These are phyloP conservation scores for Neosilurus hyrtlii DNA, from an alignment of 2,797 vertebrate species.

Conservation along the genomic window DNA sequence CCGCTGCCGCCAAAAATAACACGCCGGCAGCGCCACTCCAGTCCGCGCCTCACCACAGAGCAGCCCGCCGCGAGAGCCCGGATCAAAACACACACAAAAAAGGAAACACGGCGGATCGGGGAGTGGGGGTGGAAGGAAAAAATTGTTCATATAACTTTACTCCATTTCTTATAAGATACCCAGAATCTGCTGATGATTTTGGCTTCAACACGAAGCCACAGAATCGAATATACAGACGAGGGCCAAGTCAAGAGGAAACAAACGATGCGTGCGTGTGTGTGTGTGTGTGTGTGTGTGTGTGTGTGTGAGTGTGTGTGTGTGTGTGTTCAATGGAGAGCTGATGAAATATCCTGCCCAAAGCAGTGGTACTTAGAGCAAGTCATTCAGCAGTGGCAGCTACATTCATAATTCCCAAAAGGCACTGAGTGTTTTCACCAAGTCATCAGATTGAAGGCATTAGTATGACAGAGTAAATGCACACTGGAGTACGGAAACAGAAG, in stretches of 20 bases:
- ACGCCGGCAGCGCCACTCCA: constrained; percentile 83
- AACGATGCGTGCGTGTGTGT: constrained; percentile 24
- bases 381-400: constrained; percentile 49
- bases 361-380: constrained; percentile 57
- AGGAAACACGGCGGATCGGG: constrained; percentile 81
- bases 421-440: constrained; percentile 62
- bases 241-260: constrained; percentile 45
- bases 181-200: constrained; percentile 75
- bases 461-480: constrained; percentile 17
- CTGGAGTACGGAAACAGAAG: constrained; percentile 6
- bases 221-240: constrained; percentile 54
- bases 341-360: constrained; percentile 59
- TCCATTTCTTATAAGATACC: constrained; percentile 72
- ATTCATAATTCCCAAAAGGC: constrained; percentile 52
- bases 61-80: constrained; percentile 73
- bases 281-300: constrained; percentile 49
- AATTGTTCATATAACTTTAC: constrained; percentile 70
- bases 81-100: constrained; percentile 87
- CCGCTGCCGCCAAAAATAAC: constrained; percentile 82
- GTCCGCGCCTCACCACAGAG: constrained; percentile 74
- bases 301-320: constrained; percentile 3
- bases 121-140: constrained; percentile 61
- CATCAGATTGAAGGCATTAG: constrained; percentile 61
- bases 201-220: constrained; percentile 68
- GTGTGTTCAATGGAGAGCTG: constrained; percentile 54